phyloP scores from a whole-genome alignment of 2,113 vertebrate genomes.

The Psittacus erithacus region DNA sequence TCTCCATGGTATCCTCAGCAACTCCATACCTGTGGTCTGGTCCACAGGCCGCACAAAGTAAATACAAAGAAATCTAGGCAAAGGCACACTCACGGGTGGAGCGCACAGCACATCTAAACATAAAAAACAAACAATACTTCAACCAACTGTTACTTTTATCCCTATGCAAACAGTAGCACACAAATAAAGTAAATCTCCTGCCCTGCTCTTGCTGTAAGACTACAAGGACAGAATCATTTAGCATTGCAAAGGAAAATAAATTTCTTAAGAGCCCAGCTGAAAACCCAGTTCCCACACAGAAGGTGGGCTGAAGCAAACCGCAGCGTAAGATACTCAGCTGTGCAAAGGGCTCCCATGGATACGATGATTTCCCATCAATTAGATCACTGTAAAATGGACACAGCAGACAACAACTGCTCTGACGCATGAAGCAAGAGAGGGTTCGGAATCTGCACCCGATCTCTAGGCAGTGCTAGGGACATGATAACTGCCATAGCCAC shows the following conservation, averaged over 20 bases:
- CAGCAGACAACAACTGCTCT: neutral
- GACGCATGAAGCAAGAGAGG: neutral
- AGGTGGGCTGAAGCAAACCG: neutral
- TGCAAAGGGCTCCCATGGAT: neutral
- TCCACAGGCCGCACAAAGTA: neutral
- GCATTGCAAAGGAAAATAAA: neutral
- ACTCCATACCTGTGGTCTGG: neutral
- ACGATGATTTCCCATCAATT: neutral
- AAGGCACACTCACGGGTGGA: neutral
- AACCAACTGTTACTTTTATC: constrained; percentile 35
- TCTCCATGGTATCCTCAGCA: neutral
- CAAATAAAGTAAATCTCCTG: neutral
- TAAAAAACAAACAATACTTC: constrained; percentile 32
- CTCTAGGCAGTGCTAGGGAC: neutral
- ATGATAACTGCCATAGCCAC: neutral
- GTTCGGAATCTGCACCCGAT: neutral
- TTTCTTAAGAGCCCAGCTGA: neutral
- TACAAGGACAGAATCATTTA: neutral
- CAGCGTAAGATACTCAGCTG: neutral
- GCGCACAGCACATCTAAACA: neutral
- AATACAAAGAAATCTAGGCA: neutral
- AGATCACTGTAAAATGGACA: neutral
- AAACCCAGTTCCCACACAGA: neutral
- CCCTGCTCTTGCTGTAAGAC: neutral
- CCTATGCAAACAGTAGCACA: neutral